These are phyloP conservation scores for Ciconia stormi DNA, from an alignment of 2,113 vertebrate species.

Conservation along the genomic window DNA sequence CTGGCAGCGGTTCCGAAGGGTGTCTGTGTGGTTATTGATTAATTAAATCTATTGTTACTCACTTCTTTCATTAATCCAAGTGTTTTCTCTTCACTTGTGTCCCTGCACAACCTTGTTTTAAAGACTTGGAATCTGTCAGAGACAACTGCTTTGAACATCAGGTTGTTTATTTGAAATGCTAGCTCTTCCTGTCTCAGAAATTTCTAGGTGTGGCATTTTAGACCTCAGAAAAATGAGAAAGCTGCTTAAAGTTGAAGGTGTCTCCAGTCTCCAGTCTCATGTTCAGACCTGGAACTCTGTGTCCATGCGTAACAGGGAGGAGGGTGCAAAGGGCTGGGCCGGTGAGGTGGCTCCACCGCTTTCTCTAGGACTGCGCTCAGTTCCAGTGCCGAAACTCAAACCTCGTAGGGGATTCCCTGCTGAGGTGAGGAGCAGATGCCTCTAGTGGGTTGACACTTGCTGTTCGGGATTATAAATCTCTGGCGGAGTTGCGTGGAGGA, in stretches of 20 bases:
- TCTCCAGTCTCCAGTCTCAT: neutral
- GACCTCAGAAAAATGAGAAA: slow-evolving; percentile 12
- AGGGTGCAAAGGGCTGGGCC: neutral
- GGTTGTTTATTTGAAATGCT: slow-evolving; percentile 19
- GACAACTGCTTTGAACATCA: neutral
- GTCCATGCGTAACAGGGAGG: neutral
- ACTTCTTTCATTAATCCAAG: slow-evolving; percentile 57
- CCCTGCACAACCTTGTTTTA: slow-evolving; percentile 23
- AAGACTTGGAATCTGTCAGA: neutral
- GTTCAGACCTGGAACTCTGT: neutral
- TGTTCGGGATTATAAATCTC: neutral
- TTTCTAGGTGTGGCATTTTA: slow-evolving; percentile 6
- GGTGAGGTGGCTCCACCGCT: neutral
- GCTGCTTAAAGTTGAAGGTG: neutral
- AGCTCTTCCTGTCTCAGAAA: slow-evolving; percentile 12
- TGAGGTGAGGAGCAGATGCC: neutral
- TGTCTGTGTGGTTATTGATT: slow-evolving; percentile 55
- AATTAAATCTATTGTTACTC: slow-evolving; percentile 60
- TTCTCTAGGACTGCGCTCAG: neutral
- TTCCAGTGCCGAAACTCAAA: neutral
- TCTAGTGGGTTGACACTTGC: neutral
- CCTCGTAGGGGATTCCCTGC: neutral
- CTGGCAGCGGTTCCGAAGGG: slow-evolving; percentile 50
- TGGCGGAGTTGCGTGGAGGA: neutral
- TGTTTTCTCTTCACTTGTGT: slow-evolving; percentile 37